phyloP scores from a whole-genome alignment of 2,113 vertebrate genomes.

The Garra rufa region DNA sequence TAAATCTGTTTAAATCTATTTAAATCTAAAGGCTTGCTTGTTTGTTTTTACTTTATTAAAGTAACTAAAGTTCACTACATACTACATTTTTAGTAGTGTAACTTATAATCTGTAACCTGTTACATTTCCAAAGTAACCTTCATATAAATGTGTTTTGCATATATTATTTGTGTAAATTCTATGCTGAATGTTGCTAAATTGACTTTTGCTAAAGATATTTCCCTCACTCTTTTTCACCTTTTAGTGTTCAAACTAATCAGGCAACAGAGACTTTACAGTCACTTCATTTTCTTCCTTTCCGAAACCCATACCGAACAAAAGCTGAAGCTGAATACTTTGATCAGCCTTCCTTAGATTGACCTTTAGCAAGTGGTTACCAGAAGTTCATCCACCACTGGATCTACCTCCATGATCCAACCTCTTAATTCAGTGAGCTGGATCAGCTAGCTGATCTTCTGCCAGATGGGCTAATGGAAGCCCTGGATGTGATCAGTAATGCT shows the following conservation, averaged over 20 bases:
- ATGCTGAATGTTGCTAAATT: not conserved
- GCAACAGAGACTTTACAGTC: not conserved
- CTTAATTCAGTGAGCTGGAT: constrained; percentile 31
- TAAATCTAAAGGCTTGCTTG: too few species aligned
- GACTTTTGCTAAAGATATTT: not conserved
- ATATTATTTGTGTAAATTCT: not conserved
- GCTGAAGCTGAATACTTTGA: not conserved
- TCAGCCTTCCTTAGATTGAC: not conserved
- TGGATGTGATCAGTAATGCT: constrained; percentile 35
- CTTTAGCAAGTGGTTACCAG: not conserved
- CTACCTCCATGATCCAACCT: constrained; percentile 1
- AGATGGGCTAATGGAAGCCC: constrained; percentile 24
- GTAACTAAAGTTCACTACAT: not conserved
- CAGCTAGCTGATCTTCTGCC: not conserved
- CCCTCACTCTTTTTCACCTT: not conserved
- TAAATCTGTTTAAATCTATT: too few species aligned
- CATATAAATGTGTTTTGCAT: not conserved
- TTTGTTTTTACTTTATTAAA: not conserved
- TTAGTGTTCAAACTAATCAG: not conserved
- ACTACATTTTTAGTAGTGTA: not conserved
- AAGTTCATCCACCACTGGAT: not conserved
- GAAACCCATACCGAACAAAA: not conserved
- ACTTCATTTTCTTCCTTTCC: not conserved
- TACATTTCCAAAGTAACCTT: not conserved
- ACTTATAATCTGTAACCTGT: not conserved